Conservation (phyloP, 2,888 invertebrate genomes). For the Drosophila kokeensis region DNA sequence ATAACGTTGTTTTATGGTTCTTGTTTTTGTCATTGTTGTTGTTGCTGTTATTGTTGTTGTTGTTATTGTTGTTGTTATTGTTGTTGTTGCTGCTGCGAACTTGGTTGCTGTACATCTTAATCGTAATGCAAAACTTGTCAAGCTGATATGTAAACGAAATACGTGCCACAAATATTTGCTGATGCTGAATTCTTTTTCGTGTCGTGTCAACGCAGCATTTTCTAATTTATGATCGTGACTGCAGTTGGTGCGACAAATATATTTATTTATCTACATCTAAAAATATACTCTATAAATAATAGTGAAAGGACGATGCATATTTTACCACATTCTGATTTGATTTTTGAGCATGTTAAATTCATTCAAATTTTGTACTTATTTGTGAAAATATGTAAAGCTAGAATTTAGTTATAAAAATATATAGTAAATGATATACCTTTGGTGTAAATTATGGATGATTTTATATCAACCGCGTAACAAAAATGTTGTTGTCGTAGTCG, state of each 20-base stretch:
- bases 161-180: constrained; percentile 80
- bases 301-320: background rate
- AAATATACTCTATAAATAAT: background rate
- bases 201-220: constrained; percentile 62
- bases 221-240: constrained; percentile 70
- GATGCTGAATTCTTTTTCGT: constrained; percentile 55
- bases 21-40: constrained; percentile 19
- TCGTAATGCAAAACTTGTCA: constrained; percentile 81
- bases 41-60: too few relatives aligned
- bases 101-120: constrained; percentile 75
- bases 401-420: background rate
- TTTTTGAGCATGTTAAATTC: background rate
- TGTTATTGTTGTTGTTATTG: constrained; percentile 19
- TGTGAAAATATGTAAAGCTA: background rate
- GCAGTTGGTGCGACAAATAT: constrained; percentile 3
- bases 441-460: background rate
- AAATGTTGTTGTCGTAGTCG: background rate
- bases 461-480: background rate
- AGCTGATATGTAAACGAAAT: constrained; percentile 79
- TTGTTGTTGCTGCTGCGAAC: constrained; percentile 27
- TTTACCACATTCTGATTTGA: too few relatives aligned
- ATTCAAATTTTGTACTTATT: background rate
- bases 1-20: constrained; percentile 70
- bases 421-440: background rate
- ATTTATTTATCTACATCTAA: background rate